phyloP scores from a whole-genome alignment of 2,888 invertebrate species.

The Synanthedon formicaeformis region DNA sequence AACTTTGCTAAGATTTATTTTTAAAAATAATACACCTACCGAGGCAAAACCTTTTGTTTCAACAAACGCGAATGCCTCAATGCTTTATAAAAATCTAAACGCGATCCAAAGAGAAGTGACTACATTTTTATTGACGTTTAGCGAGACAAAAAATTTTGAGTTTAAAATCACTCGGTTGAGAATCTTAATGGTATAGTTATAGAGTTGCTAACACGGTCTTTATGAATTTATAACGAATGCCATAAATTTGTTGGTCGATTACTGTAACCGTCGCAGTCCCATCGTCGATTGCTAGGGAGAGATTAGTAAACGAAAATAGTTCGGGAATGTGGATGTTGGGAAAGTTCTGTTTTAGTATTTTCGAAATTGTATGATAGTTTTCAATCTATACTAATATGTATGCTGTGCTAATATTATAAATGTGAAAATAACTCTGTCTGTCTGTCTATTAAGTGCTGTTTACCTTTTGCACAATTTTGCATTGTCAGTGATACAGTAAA shows the following conservation, averaged over 20 bases:
- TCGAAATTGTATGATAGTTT: neutral
- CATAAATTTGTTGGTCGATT: neutral
- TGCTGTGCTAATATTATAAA: no score
- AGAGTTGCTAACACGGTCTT: no score
- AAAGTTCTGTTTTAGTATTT: conserved; percentile 4
- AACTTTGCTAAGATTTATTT: conserved; percentile 55
- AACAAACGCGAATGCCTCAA: conserved; percentile 9
- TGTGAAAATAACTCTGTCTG: no score
- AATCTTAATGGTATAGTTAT: conserved; percentile 5
- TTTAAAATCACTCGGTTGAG: neutral
- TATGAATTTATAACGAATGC: neutral
- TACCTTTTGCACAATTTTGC: no score
- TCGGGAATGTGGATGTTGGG: conserved; percentile 8
- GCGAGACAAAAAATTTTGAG: no score
- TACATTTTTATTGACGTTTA: neutral
- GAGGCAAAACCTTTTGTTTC: conserved; percentile 48
- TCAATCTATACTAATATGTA: no score
- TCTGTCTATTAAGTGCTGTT: no score
- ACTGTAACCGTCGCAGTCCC: neutral
- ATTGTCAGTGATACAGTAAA: no score
- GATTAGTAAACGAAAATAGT: conserved; percentile 14
- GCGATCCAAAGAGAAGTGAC: neutral
- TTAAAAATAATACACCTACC: conserved; percentile 39
- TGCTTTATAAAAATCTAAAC: conserved; percentile 13
- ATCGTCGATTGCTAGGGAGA: conserved; percentile 14